These are phyloP conservation scores for Ceratina australensis DNA, from an alignment of 1,140 invertebrate genomes.

Conservation along the genomic window DNA sequence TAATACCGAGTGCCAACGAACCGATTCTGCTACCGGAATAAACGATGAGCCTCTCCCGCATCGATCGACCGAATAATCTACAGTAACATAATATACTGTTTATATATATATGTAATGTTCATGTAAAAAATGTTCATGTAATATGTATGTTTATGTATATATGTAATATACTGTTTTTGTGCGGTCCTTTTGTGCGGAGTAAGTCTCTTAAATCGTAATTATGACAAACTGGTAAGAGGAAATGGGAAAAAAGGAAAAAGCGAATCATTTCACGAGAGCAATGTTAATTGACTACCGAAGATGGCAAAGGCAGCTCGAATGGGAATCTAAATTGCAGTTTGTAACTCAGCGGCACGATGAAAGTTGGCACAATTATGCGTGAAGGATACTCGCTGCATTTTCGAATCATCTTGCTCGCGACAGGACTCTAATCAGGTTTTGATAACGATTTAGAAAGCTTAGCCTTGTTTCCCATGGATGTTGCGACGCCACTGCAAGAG, in stretches of 20 bases:
- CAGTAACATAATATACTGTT: too few species aligned
- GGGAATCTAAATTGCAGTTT: conserved; percentile 22
- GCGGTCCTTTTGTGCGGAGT: too few species aligned
- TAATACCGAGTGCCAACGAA: not conserved
- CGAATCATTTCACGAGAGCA: conserved; percentile 11
- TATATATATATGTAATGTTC: too few species aligned
- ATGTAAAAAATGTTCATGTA: too few species aligned
- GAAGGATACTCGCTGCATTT: conserved; percentile 1
- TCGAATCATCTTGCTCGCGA: not conserved
- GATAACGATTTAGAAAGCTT: not conserved
- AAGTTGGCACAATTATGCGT: conserved; percentile 35
- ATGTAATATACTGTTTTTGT: too few species aligned
- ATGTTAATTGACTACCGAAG: conserved; percentile 25
- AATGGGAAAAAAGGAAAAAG: conserved; percentile 5
- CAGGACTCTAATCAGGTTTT: not conserved
- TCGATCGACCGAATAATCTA: too few species aligned
- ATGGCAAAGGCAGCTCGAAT: conserved; percentile 9
- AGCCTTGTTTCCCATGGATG: not conserved
- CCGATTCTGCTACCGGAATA: not conserved
- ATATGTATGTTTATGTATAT: too few species aligned
- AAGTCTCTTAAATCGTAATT: not conserved
- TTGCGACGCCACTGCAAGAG: not conserved
- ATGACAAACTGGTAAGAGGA: not conserved
- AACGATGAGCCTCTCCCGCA: not conserved
- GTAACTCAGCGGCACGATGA: conserved; percentile 1